Base-by-base conservation (phyloP, 2,797 vertebrate genomes). In the Serranus cabrilla region DNA sequence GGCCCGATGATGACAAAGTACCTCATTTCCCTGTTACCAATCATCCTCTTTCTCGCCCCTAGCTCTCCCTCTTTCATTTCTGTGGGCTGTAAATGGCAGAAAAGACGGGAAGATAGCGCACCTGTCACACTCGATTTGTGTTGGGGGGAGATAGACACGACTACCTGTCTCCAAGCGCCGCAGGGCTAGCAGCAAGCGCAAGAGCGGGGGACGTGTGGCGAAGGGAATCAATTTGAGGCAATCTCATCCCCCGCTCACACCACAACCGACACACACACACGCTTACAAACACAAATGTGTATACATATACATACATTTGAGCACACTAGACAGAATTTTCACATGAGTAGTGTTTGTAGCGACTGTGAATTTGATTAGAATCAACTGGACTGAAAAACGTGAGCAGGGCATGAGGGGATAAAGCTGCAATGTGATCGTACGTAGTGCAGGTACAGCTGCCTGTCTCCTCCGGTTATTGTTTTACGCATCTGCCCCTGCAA, bases 51-150 rank as follows among this genome's bases (percentile, higher is more conserved):
- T 89, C 76, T 81, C 58, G 69, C 81, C 83, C 57, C 63, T 12
- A 70, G 86, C 0, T 0, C 84, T 89, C 91, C 92, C 83, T 89
- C 85, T 85, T 92, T 96, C 80, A 84, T 85, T 91, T 92, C 85
- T 86, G 86, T 85, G 88, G 84, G 91, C 93, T 96, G 93, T 94
- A 94, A 95, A 95, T 92, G 92, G 95, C 91, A 94, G 92, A 90
- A 88, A 94, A 94, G 94, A 95, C 91, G 92, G 91, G 85, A 86
- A 95, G 92, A 96, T 94, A 95, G 95, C 91, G 93, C 92, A 95
- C 93, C 95, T 95, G 95, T 95, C 91, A 18, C 93, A 95, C 92
- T 95, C 90, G 89, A 95, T 96, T 94, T 96, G 94, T 90, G 87
- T 95, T 93, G 92, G 83, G 87, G 91, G 83, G 93, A 94, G 93